Evolutionary conservation across 2,113 vertebrate species (phyloP).

Genomic region (Ciconia maguari): DNA sequence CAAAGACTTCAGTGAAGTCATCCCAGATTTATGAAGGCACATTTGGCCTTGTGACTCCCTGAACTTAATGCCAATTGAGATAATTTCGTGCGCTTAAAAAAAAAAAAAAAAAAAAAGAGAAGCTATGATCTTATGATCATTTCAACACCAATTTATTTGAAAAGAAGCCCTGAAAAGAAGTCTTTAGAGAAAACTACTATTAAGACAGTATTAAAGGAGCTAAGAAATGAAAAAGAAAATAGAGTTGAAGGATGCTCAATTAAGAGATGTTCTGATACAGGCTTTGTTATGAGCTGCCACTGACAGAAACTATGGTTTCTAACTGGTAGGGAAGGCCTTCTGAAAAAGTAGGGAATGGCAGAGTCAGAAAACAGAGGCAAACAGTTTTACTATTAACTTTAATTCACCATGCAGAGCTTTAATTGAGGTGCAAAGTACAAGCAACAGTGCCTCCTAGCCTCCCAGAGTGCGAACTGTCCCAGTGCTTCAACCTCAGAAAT

Average conservation of each 20-base stretch:
- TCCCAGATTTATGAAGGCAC: conserved; percentile 32
- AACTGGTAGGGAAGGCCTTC: background rate
- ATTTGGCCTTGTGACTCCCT: conserved; percentile 1
- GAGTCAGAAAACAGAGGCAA: background rate
- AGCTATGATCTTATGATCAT: background rate
- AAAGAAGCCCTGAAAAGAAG: background rate
- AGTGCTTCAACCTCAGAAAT: background rate
- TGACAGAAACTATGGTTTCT: background rate
- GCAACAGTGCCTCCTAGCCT: background rate
- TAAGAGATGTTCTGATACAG: background rate
- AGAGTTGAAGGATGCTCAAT: background rate
- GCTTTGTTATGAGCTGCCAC: background rate
- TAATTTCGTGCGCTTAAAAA: background rate
- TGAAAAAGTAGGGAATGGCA: background rate
- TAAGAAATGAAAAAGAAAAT: background rate
- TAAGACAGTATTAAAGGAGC: background rate
- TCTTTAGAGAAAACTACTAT: background rate
- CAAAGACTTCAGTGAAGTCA: conserved; percentile 18
- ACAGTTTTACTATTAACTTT: background rate
- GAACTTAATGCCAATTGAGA: conserved; percentile 29
- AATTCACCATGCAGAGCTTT: background rate
- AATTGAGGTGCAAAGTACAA: background rate
- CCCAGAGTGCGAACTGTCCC: background rate
- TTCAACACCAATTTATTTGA: conserved; percentile 16
- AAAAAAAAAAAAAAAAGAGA: background rate